Evolutionary conservation across 1,140 invertebrate genomes (phyloP).

Genomic region (Zaprionus africanus): DNA sequence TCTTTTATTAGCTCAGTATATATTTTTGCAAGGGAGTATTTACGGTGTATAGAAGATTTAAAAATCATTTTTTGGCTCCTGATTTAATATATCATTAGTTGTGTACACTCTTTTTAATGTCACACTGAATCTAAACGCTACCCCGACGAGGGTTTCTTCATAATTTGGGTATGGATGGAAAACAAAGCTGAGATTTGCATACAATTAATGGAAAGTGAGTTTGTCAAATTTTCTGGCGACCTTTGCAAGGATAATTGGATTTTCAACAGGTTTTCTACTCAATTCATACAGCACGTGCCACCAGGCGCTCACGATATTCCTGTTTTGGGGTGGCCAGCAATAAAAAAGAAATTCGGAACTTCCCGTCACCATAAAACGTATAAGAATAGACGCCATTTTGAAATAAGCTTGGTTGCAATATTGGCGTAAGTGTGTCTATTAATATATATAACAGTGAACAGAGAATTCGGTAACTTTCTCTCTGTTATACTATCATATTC

Average conservation of each 20-base stretch:
- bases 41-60: neutral
- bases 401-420: too few species aligned
- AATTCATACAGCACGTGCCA: slow-evolving; percentile 7
- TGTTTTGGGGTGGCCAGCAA: neutral
- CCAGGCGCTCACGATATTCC: neutral
- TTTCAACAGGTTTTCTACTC: slow-evolving; percentile 8
- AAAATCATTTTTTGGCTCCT: neutral
- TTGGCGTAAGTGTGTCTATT: too few species aligned
- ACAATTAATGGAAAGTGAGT: neutral
- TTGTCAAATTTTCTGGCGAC: neutral
- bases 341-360: neutral
- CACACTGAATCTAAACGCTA: neutral
- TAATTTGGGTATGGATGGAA: neutral
- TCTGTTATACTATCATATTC: neutral
- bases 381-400: slow-evolving; percentile 5
- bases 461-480: neutral
- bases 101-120: neutral
- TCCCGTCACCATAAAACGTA: neutral
- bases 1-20: neutral
- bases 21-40: neutral
- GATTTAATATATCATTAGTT: neutral
- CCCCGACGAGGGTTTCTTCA: neutral
- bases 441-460: too few species aligned
- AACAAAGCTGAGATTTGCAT: slow-evolving; percentile 3
- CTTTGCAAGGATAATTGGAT: slow-evolving; percentile 1